Percentiles rank a stretch among this genome's conserved stretches.
Conservation (phyloP, 2,113 vertebrate species). For the Heterotis niloticus region DNA sequence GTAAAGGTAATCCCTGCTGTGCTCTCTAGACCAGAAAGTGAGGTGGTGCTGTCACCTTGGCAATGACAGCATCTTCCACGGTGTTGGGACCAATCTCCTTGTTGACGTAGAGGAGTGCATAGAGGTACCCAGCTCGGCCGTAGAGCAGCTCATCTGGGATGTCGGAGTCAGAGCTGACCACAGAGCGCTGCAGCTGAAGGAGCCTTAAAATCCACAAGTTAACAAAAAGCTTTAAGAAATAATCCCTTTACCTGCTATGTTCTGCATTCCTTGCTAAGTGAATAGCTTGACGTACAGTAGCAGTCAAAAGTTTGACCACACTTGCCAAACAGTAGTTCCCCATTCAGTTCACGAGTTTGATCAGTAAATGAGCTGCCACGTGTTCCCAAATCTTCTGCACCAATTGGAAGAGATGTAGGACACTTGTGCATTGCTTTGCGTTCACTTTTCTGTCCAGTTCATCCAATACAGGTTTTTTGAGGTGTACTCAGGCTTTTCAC, state of each 20-base stretch:
- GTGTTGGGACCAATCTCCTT: conserved; percentile 77
- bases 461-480: too few relatives aligned
- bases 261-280: not conserved
- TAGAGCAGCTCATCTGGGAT: conserved; percentile 88
- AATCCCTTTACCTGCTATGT: not conserved
- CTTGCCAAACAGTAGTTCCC: too few relatives aligned
- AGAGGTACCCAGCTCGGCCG: conserved; percentile 86
- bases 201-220: conserved; percentile 63
- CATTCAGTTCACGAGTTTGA: too few relatives aligned
- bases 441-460: too few relatives aligned
- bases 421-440: too few relatives aligned
- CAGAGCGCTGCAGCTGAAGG: conserved; percentile 79
- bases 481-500: too few relatives aligned
- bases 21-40: not conserved
- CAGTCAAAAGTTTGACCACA: too few relatives aligned
- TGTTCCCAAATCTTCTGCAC: too few relatives aligned
- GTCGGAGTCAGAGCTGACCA: conserved; percentile 74
- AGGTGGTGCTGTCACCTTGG: conserved; percentile 65
- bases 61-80: conserved; percentile 69
- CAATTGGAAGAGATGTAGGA: too few relatives aligned
- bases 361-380: too few relatives aligned
- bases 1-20: not conserved
- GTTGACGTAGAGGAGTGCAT: conserved; percentile 85
- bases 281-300: too few relatives aligned
- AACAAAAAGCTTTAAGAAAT: not conserved